phyloP scores from a whole-genome alignment of 2,888 invertebrate species.

The Tanaodytes sp. region DNA sequence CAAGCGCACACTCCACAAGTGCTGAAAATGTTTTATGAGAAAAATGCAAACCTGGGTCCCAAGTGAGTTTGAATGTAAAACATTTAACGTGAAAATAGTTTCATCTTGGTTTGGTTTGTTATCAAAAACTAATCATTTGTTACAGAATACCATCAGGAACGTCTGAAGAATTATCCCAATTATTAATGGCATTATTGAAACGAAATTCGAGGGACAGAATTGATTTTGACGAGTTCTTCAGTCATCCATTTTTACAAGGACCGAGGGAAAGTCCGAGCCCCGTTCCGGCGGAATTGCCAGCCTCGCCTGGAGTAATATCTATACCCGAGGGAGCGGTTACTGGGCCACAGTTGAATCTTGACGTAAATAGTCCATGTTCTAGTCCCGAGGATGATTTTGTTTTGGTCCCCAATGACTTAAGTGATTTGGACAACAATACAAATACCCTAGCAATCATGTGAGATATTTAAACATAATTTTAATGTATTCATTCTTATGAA shows the following conservation, averaged over 20 bases:
- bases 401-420: conserved; percentile 70
- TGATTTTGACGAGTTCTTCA: conserved; percentile 96
- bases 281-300: conserved; percentile 68
- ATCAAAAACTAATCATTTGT: not conserved
- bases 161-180: conserved; percentile 89
- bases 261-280: conserved; percentile 73
- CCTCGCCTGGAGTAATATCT: conserved; percentile 65
- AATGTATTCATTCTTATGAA: no score
- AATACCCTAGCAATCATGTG: conserved; percentile 66
- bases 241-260: conserved; percentile 90
- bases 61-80: conserved; percentile 79
- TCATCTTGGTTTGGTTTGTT: no score
- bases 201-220: conserved; percentile 96
- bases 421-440: conserved; percentile 71
- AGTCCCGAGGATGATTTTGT: conserved; percentile 73
- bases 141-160: conserved; percentile 94
- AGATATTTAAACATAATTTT: conserved; percentile 11
- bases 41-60: conserved; percentile 90
- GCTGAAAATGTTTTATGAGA: conserved; percentile 96
- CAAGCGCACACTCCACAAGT: conserved; percentile 98
- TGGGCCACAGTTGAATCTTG: conserved; percentile 62
- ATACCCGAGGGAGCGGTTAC: conserved; percentile 60
- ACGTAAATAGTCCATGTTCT: conserved; percentile 69
- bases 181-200: conserved; percentile 89
- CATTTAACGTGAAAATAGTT: no score